Evolutionary conservation across 2,113 vertebrate genomes (phyloP), one percentile per base, ranked within the genome.

Genomic region (Pseudonaja textilis): DNA sequence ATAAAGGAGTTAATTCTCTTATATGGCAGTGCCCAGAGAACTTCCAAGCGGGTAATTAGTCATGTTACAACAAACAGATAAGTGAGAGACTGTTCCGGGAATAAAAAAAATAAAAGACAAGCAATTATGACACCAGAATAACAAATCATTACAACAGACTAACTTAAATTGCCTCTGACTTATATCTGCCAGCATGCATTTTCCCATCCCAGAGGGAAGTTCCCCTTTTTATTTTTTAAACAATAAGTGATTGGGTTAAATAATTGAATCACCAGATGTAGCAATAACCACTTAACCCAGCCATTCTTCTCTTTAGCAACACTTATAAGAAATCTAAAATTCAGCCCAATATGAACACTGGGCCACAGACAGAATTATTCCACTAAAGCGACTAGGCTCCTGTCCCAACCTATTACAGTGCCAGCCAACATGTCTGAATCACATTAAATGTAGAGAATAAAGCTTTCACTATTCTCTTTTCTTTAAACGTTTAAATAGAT

Each of bases 401-500:
- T 81, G 74, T 81, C 74, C 23, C 89, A 90, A 22, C 42, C 14
- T 29, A 69, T 90, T 90, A 52, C 89, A 23, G 42, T 22, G 26
- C 26, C 59, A 90, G 74, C 34, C 74, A 42, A 81, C 74, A 81
- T 81, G 74, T 39, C 74, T 81, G 74, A 93, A 59, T 56, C 56
- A 81, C 20, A 34, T 85, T 85, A 87, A 90, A 54, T 26, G 39
- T 59, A 26, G n/a, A 52, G 55, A 91, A 89, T 81, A 6, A 56
- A 2, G 57, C 14, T 5, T 93, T 57, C 69, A 12, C 42, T 85
- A 86, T n/a, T 91, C 81, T 52, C 0, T 20, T 57, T 89, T 85
- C 81, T 20, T 57, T 69, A 4, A 1, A 0, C 64, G 87, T 94
- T 95, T 89, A 89, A 89, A 85, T 89, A 59, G 34, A 74, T 85